Conservation (phyloP, 2,888 invertebrate species). For the Myopa tessellatipennis region DNA sequence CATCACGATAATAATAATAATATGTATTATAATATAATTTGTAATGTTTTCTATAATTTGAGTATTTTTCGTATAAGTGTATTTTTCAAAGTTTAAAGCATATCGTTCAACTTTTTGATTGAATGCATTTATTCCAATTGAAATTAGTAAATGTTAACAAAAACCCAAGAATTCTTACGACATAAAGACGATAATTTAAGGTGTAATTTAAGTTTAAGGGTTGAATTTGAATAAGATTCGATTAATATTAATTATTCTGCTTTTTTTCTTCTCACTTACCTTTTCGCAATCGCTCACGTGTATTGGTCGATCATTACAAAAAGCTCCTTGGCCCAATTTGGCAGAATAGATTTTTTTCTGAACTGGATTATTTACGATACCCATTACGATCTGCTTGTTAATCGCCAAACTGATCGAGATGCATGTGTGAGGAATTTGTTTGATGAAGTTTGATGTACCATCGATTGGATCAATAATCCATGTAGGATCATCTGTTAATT, state of each 20-base stretch:
- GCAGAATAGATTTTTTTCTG: constrained; percentile 79
- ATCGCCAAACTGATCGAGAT: constrained; percentile 76
- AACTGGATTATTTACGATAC: constrained; percentile 81
- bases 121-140: no score
- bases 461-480: constrained; percentile 91
- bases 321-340: constrained; percentile 78
- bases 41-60: no score
- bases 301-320: constrained; percentile 76
- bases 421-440: constrained; percentile 74
- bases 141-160: no score
- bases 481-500: constrained; percentile 80
- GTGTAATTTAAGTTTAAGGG: no score
- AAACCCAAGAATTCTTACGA: no score
- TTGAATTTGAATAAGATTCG: no score
- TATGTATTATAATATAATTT: no score
- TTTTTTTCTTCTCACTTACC: constrained; percentile 57
- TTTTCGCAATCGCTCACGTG: constrained; percentile 70
- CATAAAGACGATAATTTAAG: no score
- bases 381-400: constrained; percentile 73
- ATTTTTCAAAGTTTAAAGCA: no score
- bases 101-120: no score
- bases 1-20: neutral
- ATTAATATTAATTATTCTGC: neutral
- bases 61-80: no score
- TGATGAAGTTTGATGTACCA: constrained; percentile 86